Evolutionary conservation across 2,888 invertebrate species (phyloP).

Genomic region (Pheosia tremula): DNA sequence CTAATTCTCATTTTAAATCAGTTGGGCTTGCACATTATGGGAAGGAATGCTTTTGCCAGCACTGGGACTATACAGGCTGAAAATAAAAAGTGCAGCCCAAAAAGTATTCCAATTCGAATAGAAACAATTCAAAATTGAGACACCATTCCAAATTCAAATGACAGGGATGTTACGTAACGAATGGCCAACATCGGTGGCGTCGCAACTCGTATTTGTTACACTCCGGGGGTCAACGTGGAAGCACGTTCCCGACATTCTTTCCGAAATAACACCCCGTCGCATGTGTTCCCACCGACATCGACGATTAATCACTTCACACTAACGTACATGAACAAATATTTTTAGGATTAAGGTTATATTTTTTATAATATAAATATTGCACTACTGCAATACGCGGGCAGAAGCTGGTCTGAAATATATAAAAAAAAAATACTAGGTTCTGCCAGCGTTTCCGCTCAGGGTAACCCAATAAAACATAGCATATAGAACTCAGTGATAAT

Average conservation of each 20-base stretch:
- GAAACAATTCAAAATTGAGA: constrained; percentile 64
- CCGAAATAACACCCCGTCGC: constrained; percentile 75
- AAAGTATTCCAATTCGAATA: constrained; percentile 21
- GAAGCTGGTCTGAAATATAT: too few species aligned
- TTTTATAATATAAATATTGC: constrained; percentile 40
- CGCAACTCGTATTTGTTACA: constrained; percentile 69
- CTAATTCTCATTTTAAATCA: too few species aligned
- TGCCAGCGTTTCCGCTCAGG: too few species aligned
- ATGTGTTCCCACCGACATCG: constrained; percentile 62
- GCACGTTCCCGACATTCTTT: constrained; percentile 80
- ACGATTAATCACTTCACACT: constrained; percentile 80
- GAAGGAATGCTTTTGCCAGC: too few species aligned
- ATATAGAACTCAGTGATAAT: too few species aligned
- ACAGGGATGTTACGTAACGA: constrained; percentile 69
- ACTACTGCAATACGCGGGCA: constrained; percentile 3
- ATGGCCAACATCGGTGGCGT: constrained; percentile 68
- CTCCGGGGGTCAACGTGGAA: constrained; percentile 74
- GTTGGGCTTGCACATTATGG: too few species aligned
- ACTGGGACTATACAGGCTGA: too few species aligned
- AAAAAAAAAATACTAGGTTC: too few species aligned
- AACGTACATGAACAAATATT: constrained; percentile 45
- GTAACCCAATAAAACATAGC: too few species aligned
- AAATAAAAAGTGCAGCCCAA: neutral
- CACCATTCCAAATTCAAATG: constrained; percentile 74
- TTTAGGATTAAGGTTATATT: constrained; percentile 52